Evolutionary conservation across 2,797 vertebrate species (phyloP).

Genomic region (Brachymystax lenok): DNA sequence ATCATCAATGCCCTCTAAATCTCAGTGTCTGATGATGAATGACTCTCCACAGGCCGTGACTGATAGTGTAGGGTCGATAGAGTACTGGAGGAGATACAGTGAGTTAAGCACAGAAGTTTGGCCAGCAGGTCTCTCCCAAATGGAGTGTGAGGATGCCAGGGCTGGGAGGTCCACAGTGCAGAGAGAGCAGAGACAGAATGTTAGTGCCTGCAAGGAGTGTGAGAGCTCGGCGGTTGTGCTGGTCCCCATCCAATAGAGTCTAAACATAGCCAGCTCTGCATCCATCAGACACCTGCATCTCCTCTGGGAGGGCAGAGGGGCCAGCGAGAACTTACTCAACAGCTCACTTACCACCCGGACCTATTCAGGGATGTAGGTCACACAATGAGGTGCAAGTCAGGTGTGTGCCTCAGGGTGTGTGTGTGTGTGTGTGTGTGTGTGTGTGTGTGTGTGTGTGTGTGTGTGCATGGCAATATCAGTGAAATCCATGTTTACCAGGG

Average conservation of each 20-base stretch:
- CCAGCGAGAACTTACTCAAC: constrained; percentile 50
- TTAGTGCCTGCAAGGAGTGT: constrained; percentile 45
- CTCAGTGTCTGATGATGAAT: background rate
- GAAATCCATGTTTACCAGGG: constrained; percentile 44
- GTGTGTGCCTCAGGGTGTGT: constrained; percentile 6
- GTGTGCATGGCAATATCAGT: constrained; percentile 19
- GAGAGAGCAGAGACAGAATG: constrained; percentile 50
- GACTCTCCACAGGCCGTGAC: background rate
- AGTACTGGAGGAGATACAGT: constrained; percentile 4
- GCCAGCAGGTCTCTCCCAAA: constrained; percentile 48
- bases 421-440: constrained; percentile 7
- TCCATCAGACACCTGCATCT: constrained; percentile 71
- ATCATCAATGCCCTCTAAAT: too few relatives aligned
- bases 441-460: constrained; percentile 3
- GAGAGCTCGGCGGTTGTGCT: constrained; percentile 52
- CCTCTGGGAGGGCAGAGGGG: constrained; percentile 59
- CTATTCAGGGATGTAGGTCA: constrained; percentile 59
- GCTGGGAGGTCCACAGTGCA: constrained; percentile 51
- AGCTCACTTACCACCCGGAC: constrained; percentile 57
- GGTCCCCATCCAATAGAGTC: constrained; percentile 65
- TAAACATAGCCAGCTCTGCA: constrained; percentile 65
- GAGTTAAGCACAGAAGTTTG: constrained; percentile 55
- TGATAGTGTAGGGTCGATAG: constrained; percentile 22
- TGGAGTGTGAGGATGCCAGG: constrained; percentile 36
- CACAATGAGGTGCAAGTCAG: constrained; percentile 47